Conservation (phyloP, 2,113 vertebrate species). For the Menura novaehollandiae region DNA sequence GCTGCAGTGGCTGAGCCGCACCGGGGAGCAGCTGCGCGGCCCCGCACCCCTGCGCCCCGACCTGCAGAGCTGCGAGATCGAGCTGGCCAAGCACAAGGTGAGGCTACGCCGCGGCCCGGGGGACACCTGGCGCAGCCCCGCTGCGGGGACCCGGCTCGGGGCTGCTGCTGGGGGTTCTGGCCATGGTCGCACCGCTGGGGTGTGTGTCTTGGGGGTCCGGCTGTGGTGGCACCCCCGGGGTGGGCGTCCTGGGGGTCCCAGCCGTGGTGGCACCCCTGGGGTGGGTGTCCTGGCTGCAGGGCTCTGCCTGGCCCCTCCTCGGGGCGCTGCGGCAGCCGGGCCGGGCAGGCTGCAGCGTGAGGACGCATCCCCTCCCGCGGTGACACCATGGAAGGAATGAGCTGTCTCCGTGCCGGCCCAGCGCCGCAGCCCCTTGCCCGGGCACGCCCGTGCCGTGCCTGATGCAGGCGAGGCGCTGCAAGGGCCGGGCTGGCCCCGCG, state of each 20-base stretch:
- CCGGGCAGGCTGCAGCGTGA: neutral
- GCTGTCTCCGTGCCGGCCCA: neutral
- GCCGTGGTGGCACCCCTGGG: neutral
- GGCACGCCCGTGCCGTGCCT: neutral
- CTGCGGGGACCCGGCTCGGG: neutral
- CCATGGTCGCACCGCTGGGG: fast-evolving
- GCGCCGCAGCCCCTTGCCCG: neutral
- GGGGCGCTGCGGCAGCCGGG: neutral
- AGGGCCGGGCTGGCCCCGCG: fast-evolving
- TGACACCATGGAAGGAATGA: neutral
- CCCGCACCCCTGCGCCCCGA: conserved; percentile 73
- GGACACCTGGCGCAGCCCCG: fast-evolving
- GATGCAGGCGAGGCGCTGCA: neutral
- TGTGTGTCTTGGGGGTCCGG: neutral
- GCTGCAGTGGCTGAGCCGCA: conserved; percentile 79
- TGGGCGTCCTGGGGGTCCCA: neutral
- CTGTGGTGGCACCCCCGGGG: neutral
- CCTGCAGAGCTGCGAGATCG: conserved; percentile 87
- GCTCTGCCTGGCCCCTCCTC: neutral
- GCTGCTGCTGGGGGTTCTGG: neutral
- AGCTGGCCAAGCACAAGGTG: conserved; percentile 91
- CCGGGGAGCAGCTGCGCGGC: conserved; percentile 76
- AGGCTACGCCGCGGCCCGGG: neutral
- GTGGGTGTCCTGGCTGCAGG: neutral
- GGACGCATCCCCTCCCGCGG: neutral